phyloP scores from a whole-genome alignment of 2,113 vertebrate genomes.

The Cyprinus carpio region DNA sequence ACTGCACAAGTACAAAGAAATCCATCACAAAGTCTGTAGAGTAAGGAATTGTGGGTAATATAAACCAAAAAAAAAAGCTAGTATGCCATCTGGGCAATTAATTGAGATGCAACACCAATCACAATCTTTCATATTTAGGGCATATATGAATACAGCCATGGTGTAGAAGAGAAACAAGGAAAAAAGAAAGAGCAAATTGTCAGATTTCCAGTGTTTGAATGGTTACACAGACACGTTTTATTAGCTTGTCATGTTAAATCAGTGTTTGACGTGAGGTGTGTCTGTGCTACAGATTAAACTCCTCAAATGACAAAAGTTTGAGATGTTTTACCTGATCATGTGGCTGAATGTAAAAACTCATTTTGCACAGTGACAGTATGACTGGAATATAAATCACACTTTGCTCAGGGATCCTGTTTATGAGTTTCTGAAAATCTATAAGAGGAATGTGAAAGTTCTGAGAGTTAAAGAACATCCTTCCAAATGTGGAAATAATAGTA shows the following conservation, averaged over 20 bases:
- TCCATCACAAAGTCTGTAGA: not conserved
- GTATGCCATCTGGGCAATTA: not conserved
- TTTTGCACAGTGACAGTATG: not conserved
- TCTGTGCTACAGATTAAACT: not conserved
- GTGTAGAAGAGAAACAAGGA: not conserved
- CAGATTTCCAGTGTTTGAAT: not conserved
- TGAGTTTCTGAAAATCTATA: slow-evolving; percentile 16
- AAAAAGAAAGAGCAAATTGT: not conserved
- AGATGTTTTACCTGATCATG: slow-evolving; percentile 24
- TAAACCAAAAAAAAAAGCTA: not conserved
- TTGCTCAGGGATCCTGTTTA: not conserved
- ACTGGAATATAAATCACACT: slow-evolving; percentile 18
- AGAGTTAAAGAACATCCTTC: not conserved
- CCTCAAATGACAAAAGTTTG: slow-evolving; percentile 13
- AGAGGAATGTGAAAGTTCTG: not conserved
- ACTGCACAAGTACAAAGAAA: not conserved
- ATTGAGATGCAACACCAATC: not conserved
- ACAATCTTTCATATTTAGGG: not conserved
- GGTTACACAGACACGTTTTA: slow-evolving; percentile 12
- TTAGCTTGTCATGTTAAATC: slow-evolving; percentile 6
- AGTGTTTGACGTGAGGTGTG: slow-evolving; percentile 6
- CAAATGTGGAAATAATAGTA: not conserved
- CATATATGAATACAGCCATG: not conserved
- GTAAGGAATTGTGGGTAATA: not conserved
- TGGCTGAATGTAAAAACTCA: slow-evolving; percentile 14